Conservation (phyloP, 2,888 invertebrate species). For the Cheilosia scutellata region DNA sequence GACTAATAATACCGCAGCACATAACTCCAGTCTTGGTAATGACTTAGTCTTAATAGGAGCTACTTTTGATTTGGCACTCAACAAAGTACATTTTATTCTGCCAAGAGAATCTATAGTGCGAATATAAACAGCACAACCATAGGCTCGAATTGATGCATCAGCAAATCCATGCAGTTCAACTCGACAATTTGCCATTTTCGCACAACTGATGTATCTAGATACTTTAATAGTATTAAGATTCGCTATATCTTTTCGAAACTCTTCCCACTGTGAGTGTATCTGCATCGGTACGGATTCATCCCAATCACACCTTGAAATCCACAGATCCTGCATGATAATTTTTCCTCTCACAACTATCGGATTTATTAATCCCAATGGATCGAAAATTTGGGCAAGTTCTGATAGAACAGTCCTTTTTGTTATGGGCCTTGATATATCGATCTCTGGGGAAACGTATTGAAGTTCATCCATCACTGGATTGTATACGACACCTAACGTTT, state of each 20-base stretch:
- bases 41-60: conserved; percentile 13
- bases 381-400: too few species aligned
- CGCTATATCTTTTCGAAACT: not conserved
- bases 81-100: not conserved
- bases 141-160: conserved; percentile 30
- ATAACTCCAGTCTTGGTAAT: not conserved
- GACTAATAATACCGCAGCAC: not conserved
- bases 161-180: conserved; percentile 20
- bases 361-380: too few species aligned
- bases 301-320: conserved; percentile 22
- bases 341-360: conserved; percentile 15
- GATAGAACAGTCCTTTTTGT: too few species aligned
- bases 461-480: too few species aligned
- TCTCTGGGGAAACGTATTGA: too few species aligned
- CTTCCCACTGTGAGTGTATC: conserved; percentile 3
- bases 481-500: too few species aligned
- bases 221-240: not conserved
- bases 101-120: not conserved
- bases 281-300: not conserved
- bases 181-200: not conserved
- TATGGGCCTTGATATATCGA: too few species aligned
- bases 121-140: conserved; percentile 24
- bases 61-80: conserved; percentile 10
- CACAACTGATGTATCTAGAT: not conserved
- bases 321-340: conserved; percentile 57